These are phyloP conservation scores for Chalcis sispes DNA, from an alignment of 2,888 invertebrate genomes.

Conservation along the genomic window DNA sequence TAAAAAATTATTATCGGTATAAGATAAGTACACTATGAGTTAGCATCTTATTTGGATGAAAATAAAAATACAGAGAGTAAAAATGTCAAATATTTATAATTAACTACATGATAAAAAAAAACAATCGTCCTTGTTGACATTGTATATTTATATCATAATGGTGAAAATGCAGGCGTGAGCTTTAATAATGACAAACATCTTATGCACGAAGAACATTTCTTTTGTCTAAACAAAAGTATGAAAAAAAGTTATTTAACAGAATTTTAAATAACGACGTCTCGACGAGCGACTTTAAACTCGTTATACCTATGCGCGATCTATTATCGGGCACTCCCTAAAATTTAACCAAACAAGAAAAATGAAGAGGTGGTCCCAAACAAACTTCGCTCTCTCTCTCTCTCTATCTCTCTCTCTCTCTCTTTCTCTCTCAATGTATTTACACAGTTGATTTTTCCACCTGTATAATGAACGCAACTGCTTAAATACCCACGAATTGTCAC, in stretches of 20 bases:
- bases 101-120: background rate
- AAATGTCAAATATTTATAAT: background rate
- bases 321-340: constrained; percentile 55
- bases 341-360: constrained; percentile 59
- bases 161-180: too few relatives aligned
- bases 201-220: too few relatives aligned
- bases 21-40: too few relatives aligned
- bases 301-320: constrained; percentile 36
- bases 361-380: background rate
- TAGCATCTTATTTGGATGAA: too few relatives aligned
- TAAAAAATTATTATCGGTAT: too few relatives aligned
- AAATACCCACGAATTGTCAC: constrained; percentile 33
- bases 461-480: constrained; percentile 47
- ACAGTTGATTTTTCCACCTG: constrained; percentile 67
- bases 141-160: too few relatives aligned
- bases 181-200: too few relatives aligned
- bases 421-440: constrained; percentile 60
- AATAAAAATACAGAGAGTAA: too few relatives aligned
- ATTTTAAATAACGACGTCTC: too few relatives aligned
- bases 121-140: background rate
- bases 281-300: constrained; percentile 18
- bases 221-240: too few relatives aligned
- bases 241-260: too few relatives aligned
- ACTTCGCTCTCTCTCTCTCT: background rate
- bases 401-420: too few relatives aligned